Conservation (phyloP, 2,888 invertebrate genomes). For the Chrysomela aeneicollis region DNA sequence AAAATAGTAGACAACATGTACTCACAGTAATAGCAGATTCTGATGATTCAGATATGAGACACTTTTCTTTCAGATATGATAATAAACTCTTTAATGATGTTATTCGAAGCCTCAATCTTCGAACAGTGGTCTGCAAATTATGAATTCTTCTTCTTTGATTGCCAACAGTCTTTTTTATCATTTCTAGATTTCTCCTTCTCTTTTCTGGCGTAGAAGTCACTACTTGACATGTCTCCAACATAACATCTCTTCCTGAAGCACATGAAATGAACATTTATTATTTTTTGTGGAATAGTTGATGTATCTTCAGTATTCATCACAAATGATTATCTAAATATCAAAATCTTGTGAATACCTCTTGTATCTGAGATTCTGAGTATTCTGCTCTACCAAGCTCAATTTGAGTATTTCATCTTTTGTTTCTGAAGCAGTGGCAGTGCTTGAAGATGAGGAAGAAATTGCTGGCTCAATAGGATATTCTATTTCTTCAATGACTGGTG, state of each 20-base stretch:
- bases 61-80: neutral
- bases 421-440: conserved; percentile 2
- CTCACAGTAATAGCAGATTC: too few relatives aligned
- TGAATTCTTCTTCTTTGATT: neutral
- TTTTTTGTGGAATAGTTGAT: neutral
- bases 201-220: neutral
- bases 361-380: neutral
- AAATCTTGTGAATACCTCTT: neutral
- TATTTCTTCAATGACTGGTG: neutral
- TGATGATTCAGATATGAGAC: conserved; percentile 4
- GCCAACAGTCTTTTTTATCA: neutral
- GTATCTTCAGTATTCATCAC: neutral
- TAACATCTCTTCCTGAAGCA: neutral
- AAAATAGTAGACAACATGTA: too few relatives aligned
- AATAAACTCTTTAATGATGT: conserved; percentile 1
- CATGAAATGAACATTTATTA: neutral
- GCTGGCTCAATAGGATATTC: neutral
- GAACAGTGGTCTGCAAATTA: neutral
- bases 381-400: neutral
- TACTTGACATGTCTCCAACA: neutral
- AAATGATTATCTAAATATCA: neutral
- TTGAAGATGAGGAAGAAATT: neutral
- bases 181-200: neutral
- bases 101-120: conserved; percentile 1
- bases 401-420: neutral